Base-by-base conservation (phyloP, 2,113 vertebrate genomes). In the Ciconia maguari region DNA sequence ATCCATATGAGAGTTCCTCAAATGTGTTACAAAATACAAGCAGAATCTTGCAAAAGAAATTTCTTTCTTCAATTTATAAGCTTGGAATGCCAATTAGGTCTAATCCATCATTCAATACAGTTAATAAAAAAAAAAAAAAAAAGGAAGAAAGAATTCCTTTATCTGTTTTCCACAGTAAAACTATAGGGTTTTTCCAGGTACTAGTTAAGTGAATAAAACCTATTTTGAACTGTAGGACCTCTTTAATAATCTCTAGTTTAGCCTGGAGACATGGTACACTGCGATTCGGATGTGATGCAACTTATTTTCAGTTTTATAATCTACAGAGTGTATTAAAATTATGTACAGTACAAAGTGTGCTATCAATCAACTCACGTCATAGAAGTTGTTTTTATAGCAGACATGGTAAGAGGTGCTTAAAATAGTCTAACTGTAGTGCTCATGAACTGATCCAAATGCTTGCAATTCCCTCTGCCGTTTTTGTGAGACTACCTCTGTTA, bases 1-100 rank as follows among this genome's bases (percentile, higher is more conserved):
- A 91, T 92, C 93, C 81, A 91, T 94, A 94, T 93, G 91, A 94
- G 74, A 91, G 46, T 74, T 94, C 77, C 75, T 93, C 66, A 82
- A 77, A 87, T 51, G 41, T 54, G 22, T 89, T 91, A 78, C 65
- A 93, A 93, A 94, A 89, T 42, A n/a, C 22, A 90, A 30, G 27
- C 61, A 74, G 44, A 72, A 69, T 79, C 81, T 89, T 83, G 49
- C 57, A 95, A 76, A 82, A 93, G 6, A n/a, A 30, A 42, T 87
- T 51, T 90, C 16, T 84, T 89, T 81, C 57, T 93, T 94, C 52
- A 64, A 0, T 30, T 51, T 66, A n/a, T 85, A 85, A 69, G 10
- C 11, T 79, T 82, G 41, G 32, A 26, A 79, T 79, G 60, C 46
- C 52, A 91, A 61, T 42, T 48, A 42, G 25, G 18, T 61, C 25